phyloP scores from a whole-genome alignment of 2,113 vertebrate genomes.

The Ammodytes dubius region DNA sequence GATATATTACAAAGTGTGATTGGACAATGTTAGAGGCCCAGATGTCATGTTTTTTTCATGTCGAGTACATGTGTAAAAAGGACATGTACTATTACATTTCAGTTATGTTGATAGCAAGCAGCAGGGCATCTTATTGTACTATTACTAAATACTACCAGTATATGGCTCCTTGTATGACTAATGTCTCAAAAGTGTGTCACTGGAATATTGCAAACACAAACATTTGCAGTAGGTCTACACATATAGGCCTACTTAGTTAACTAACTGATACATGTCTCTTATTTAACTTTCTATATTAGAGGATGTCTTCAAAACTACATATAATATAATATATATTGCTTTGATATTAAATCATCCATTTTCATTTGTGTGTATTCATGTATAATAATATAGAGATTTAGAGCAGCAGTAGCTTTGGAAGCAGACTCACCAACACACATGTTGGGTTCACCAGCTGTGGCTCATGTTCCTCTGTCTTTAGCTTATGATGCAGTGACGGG shows the following conservation, averaged over 20 bases:
- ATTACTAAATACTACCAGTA: not conserved
- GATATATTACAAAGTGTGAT: not conserved
- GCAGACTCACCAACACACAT: slow-evolving; percentile 18
- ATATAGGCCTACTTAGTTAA: not conserved
- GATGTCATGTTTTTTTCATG: not conserved
- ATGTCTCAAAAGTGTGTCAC: not conserved
- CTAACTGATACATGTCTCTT: not conserved
- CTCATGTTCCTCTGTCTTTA: not conserved
- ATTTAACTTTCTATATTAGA: not conserved
- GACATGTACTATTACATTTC: not conserved
- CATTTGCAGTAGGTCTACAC: no score
- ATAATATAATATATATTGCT: not conserved
- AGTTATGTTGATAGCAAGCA: not conserved
- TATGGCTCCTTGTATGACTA: not conserved
- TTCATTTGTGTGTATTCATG: not conserved
- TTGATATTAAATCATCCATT: not conserved
- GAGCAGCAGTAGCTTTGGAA: not conserved
- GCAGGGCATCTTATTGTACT: not conserved
- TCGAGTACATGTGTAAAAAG: not conserved
- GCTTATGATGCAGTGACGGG: slow-evolving; percentile 22
- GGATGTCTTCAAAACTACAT: no score
- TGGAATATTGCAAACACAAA: not conserved
- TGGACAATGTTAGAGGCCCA: not conserved
- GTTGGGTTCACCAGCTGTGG: not conserved
- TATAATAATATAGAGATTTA: no score